Evolutionary conservation across 2,797 vertebrate species (phyloP).

Genomic region (Psittacula derbiana): DNA sequence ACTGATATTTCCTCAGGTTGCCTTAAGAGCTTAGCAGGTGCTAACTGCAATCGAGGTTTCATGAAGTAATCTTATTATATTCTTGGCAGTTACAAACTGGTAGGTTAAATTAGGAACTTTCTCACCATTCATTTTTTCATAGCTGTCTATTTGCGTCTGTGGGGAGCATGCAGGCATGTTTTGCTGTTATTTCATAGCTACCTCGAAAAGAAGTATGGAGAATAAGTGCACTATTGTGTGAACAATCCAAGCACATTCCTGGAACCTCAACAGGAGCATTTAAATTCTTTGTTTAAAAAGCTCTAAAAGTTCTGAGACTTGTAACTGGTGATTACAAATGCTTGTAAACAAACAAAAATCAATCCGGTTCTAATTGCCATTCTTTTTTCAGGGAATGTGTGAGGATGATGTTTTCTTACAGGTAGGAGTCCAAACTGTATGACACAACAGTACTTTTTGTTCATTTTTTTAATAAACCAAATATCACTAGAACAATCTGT

Average conservation of each 20-base stretch:
- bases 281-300: background rate
- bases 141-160: accelerated
- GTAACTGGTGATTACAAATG: background rate
- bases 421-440: background rate
- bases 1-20: background rate
- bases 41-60: background rate
- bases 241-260: background rate
- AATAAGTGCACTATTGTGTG: background rate
- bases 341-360: background rate
- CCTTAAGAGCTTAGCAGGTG: background rate
- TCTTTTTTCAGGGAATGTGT: background rate
- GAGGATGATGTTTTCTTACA: background rate
- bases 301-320: background rate
- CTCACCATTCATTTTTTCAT: background rate
- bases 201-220: background rate
- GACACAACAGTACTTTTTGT: background rate
- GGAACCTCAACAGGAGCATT: background rate
- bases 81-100: background rate
- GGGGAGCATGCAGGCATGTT: background rate
- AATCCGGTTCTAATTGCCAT: background rate
- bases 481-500: background rate
- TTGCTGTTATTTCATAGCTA: background rate
- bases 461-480: background rate
- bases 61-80: background rate
- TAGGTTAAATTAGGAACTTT: background rate